Evolutionary conservation across 2,888 invertebrate genomes (phyloP), one percentile per base, ranked within the genome.

Genomic region (Morinoia aosen): DNA sequence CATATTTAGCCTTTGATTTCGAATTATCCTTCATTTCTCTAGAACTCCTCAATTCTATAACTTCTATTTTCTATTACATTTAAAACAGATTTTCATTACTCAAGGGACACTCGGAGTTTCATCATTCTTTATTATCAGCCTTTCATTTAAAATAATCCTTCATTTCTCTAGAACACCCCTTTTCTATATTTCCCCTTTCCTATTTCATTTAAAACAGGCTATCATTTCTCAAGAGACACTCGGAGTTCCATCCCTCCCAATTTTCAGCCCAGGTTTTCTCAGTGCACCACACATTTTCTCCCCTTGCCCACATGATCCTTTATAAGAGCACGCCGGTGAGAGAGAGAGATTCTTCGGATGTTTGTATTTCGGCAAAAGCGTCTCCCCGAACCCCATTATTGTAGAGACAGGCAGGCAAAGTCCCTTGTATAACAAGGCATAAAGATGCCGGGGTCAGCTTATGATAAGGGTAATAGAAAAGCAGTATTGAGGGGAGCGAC

Each of bases 401-500:
- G 90, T 39, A 19, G 40, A 39, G 90, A 40, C 39, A 11, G 48
- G 93, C 93, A 56, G 93, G 93, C 56, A 57, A 33, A 48, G 93
- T 57, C 57, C 93, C 93, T 57, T 48, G 90, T 48, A 93, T 57
- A 93, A 93, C 93, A 93, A 93, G 93, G 93, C 93, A 93, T 56
- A 93, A 57, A 57, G 57, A 57, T 93, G 33, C 48, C 93, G 56
- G 25, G 93, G 93, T 93, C 93, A 93, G 93, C 93, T 93, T 93
- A 93, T 93, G 93, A 93, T 93, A 93, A 93, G 93, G 93, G 93
- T 93, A 93, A 93, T 93, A 93, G 93, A 57, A 93, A 93, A 57
- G 93, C 93, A 57, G 57, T 93, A 93, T 93, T 93, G 93, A 57
- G 93, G 93, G 93, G 93, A 93, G 93, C 48, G 19, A 90, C 90